A percentile compares a stretch with the other conserved stretches of the same genome.
These are phyloP conservation scores for Polypedilum pembai DNA, from an alignment of 1,140 invertebrate genomes.

Conservation along the genomic window DNA sequence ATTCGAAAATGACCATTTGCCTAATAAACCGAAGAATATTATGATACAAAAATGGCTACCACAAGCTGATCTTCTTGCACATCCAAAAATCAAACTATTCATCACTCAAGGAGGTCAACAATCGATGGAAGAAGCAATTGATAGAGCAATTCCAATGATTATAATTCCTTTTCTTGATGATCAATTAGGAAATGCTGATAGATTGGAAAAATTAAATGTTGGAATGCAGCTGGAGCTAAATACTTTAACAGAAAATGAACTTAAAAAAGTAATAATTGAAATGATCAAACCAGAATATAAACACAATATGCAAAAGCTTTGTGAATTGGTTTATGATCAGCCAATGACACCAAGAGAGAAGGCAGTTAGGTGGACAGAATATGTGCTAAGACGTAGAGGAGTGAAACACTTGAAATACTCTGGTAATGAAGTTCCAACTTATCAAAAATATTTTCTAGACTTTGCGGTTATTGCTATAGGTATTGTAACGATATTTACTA, in stretches of 20 bases:
- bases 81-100: constrained; percentile 45
- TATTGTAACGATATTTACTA: background rate
- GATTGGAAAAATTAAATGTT: constrained; percentile 37
- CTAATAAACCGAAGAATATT: constrained; percentile 44
- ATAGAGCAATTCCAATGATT: constrained; percentile 48
- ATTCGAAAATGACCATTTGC: constrained; percentile 42
- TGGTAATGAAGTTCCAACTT: background rate
- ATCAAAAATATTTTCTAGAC: background rate
- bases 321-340: constrained; percentile 48
- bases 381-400: constrained; percentile 50
- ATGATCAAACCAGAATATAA: constrained; percentile 36
- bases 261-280: constrained; percentile 38
- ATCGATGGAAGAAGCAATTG: constrained; percentile 47
- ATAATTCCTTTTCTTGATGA: constrained; percentile 46
- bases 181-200: constrained; percentile 44
- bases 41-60: constrained; percentile 48
- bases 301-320: constrained; percentile 43
- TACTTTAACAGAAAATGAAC: constrained; percentile 36
- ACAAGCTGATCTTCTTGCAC: constrained; percentile 51
- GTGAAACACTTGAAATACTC: constrained; percentile 36
- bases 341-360: constrained; percentile 48
- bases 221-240: constrained; percentile 35
- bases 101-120: constrained; percentile 51
- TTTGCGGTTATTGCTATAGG: background rate
- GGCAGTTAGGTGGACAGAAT: constrained; percentile 46